Conservation (phyloP, 2,888 invertebrate species). For the Pseudococcus longispinus region DNA sequence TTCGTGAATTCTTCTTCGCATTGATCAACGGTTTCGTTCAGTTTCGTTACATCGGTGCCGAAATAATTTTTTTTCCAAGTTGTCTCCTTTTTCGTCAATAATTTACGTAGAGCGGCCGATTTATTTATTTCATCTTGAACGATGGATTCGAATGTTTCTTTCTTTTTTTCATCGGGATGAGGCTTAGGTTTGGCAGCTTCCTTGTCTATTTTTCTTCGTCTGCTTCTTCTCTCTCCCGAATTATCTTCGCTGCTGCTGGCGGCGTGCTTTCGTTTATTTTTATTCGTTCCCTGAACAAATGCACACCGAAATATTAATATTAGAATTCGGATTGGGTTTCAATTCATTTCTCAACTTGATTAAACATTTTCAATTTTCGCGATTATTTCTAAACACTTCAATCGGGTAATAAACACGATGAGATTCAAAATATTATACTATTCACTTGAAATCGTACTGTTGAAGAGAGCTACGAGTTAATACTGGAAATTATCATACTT, state of each 20-base stretch:
- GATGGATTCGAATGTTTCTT: neutral
- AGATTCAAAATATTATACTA: too few species aligned
- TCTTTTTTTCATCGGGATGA: neutral
- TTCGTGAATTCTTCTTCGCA: neutral
- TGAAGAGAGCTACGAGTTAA: too few species aligned
- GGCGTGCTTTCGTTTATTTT: neutral
- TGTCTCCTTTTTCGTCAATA: neutral
- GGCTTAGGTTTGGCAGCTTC: neutral
- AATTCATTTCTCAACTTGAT: too few species aligned
- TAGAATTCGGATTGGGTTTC: too few species aligned
- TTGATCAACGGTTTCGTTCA: neutral
- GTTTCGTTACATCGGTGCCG: neutral
- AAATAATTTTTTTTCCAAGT: neutral
- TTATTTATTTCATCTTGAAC: neutral
- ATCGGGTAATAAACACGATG: too few species aligned
- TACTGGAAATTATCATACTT: too few species aligned
- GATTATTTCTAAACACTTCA: neutral
- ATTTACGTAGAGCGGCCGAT: neutral
- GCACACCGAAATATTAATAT: neutral
- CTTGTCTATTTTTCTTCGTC: neutral
- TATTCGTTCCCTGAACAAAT: slow-evolving; percentile 16
- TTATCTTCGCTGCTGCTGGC: slow-evolving; percentile 18
- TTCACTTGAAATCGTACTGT: too few species aligned
- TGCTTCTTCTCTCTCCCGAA: neutral
- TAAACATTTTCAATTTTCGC: too few species aligned